phyloP scores from a whole-genome alignment of 2,888 invertebrate genomes.

The Callosobruchus maculatus region DNA sequence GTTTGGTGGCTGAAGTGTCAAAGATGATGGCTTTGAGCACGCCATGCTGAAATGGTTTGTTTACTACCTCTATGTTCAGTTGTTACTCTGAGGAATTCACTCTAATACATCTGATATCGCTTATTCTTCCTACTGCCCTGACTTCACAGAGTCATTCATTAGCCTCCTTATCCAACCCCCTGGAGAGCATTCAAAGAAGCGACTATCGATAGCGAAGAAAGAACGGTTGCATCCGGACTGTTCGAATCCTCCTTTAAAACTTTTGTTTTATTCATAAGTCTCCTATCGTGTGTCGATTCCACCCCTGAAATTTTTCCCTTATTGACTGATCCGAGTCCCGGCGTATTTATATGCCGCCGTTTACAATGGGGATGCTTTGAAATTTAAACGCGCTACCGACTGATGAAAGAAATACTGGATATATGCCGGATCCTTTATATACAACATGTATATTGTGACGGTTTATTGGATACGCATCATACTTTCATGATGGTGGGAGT shows the following conservation, averaged over 20 bases:
- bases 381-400: constrained; percentile 37
- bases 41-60: no score
- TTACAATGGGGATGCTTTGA: constrained; percentile 43
- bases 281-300: constrained; percentile 41
- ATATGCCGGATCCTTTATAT: constrained; percentile 24
- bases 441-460: constrained; percentile 2
- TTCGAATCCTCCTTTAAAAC: constrained; percentile 44
- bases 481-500: background rate
- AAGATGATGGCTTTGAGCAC: no score
- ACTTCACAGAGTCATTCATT: background rate
- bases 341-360: constrained; percentile 42
- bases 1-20: no score
- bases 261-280: constrained; percentile 53
- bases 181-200: background rate
- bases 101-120: no score
- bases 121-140: no score
- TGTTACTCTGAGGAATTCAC: no score
- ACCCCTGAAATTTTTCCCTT: constrained; percentile 46
- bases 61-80: no score
- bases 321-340: constrained; percentile 47
- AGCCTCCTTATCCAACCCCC: background rate
- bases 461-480: background rate
- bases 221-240: constrained; percentile 30
- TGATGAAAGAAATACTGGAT: constrained; percentile 41
- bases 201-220: constrained; percentile 27